phyloP scores from a whole-genome alignment of 2,797 vertebrate genomes.

The Gephyroberyx darwinii region DNA sequence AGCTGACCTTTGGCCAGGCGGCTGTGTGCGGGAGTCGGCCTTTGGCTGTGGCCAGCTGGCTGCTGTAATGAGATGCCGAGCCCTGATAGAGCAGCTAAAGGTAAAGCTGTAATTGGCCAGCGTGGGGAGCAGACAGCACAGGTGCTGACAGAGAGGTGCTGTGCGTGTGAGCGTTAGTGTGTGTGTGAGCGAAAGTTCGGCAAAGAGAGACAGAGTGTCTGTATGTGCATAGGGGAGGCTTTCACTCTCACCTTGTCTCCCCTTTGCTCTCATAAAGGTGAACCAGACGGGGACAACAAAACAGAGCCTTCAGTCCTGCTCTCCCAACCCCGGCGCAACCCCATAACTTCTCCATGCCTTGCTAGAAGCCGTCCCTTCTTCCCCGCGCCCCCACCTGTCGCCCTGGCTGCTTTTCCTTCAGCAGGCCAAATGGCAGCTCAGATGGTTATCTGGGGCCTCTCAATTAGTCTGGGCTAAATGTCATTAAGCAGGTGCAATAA shows the following conservation, averaged over 20 bases:
- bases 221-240: background rate
- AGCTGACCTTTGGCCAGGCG: constrained; percentile 77
- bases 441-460: constrained; percentile 79
- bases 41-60: constrained; percentile 81
- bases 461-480: constrained; percentile 81
- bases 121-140: constrained; percentile 53
- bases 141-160: constrained; percentile 69
- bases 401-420: constrained; percentile 65
- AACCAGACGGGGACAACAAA: constrained; percentile 52
- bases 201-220: background rate
- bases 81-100: constrained; percentile 79
- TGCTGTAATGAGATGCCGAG: constrained; percentile 81
- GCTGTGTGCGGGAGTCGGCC: constrained; percentile 67
- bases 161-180: constrained; percentile 22
- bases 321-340: constrained; percentile 35
- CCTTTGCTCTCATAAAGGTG: constrained; percentile 62
- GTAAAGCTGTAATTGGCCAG: constrained; percentile 78
- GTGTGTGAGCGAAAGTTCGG: constrained; percentile 28
- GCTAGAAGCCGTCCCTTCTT: constrained; percentile 5
- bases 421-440: constrained; percentile 73
- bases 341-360: constrained; percentile 17
- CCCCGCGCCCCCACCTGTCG: constrained; percentile 64
- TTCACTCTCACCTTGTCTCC: constrained; percentile 61
- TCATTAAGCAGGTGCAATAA: constrained; percentile 81
- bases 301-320: constrained; percentile 39